phyloP scores from a whole-genome alignment of 2,888 invertebrate species.

The Brachyptera risi region DNA sequence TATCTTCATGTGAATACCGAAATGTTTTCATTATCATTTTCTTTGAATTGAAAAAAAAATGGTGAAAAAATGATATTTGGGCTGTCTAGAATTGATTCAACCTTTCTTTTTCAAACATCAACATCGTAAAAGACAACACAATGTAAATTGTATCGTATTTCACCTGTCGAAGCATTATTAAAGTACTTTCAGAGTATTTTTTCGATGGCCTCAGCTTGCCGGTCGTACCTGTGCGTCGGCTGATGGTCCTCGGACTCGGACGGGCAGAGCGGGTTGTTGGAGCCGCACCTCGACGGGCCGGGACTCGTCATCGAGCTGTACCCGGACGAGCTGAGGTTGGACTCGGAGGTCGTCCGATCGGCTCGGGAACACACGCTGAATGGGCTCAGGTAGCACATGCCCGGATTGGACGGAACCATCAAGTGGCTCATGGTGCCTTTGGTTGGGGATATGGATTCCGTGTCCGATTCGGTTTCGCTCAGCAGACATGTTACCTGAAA shows the following conservation, averaged over 20 bases:
- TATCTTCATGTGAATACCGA: too few relatives aligned
- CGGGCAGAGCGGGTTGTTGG: slow-evolving; percentile 72
- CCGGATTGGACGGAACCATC: slow-evolving; percentile 45
- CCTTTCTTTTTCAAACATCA: too few relatives aligned
- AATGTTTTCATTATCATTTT: too few relatives aligned
- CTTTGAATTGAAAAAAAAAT: too few relatives aligned
- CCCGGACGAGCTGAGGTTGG: slow-evolving; percentile 78
- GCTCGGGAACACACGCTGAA: slow-evolving; percentile 68
- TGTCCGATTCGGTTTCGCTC: slow-evolving; percentile 70
- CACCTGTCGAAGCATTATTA: too few relatives aligned
- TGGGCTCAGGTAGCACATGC: slow-evolving; percentile 72
- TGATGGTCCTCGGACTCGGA: slow-evolving; percentile 66
- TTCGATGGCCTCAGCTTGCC: too few relatives aligned
- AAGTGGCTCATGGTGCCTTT: slow-evolving; percentile 46
- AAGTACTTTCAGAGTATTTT: too few relatives aligned
- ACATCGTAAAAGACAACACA: too few relatives aligned
- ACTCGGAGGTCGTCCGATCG: slow-evolving; percentile 75
- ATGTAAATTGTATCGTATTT: too few relatives aligned
- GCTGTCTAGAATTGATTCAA: too few relatives aligned
- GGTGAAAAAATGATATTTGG: too few relatives aligned
- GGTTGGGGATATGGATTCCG: slow-evolving; percentile 63
- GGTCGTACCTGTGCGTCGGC: background rate
- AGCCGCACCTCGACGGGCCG: slow-evolving; percentile 75
- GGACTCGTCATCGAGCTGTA: slow-evolving; percentile 84
- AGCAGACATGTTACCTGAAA: slow-evolving; percentile 57